These are phyloP conservation scores for Trematomus loennbergii DNA, from an alignment of 2,113 vertebrate genomes.

Conservation along the genomic window DNA sequence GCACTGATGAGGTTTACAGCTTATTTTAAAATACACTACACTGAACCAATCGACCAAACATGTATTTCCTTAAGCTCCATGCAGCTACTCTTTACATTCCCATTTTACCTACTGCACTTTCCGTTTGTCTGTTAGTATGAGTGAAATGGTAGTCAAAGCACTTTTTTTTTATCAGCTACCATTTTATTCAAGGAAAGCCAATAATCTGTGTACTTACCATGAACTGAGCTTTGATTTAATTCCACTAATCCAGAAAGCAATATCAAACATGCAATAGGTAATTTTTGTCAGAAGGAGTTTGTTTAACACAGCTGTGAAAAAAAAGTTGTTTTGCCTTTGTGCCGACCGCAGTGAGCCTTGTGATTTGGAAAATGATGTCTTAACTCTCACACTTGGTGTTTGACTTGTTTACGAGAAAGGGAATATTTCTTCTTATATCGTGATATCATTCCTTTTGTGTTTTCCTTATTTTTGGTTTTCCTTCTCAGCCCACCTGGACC, in stretches of 20 bases:
- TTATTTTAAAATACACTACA: constrained; percentile 40
- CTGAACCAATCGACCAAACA: not conserved
- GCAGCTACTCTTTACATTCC: constrained; percentile 65
- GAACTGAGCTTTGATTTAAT: constrained; percentile 43
- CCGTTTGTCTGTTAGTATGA: constrained; percentile 4
- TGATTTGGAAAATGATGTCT: constrained; percentile 40
- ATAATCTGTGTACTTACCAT: constrained; percentile 40
- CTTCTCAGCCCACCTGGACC: not conserved
- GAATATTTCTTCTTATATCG: constrained; percentile 65
- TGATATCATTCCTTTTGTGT: constrained; percentile 43
- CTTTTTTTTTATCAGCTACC: constrained; percentile 51
- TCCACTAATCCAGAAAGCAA: constrained; percentile 58
- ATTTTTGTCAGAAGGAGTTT: not conserved
- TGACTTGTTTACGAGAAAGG: constrained; percentile 75
- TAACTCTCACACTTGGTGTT: constrained; percentile 53
- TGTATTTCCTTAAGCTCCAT: constrained; percentile 18
- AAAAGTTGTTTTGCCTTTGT: constrained; percentile 21
- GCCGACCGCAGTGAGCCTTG: constrained; percentile 22
- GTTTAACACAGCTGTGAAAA: constrained; percentile 41
- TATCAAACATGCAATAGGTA: constrained; percentile 54
- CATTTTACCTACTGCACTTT: constrained; percentile 43
- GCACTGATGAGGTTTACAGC: constrained; percentile 33
- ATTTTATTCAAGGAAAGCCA: constrained; percentile 33
- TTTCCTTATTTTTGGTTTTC: not conserved
- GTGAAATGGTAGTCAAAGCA: constrained; percentile 32